These are phyloP conservation scores for Tinamus guttatus DNA, from an alignment of 2,113 vertebrate genomes.

Conservation along the genomic window DNA sequence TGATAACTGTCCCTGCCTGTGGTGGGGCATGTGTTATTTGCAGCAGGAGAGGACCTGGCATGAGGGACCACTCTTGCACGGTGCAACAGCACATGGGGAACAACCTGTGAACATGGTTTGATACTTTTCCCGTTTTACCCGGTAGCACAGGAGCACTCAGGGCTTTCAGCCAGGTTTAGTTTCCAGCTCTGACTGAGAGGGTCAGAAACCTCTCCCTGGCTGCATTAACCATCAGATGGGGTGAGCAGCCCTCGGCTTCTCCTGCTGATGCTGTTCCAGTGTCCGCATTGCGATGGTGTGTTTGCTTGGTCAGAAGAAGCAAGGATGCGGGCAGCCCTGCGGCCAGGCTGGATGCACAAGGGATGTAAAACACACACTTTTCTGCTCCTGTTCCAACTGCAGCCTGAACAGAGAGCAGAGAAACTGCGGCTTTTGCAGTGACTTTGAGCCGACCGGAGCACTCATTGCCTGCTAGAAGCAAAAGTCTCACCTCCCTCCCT, in stretches of 20 bases:
- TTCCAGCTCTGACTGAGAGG: neutral
- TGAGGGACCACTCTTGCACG: neutral
- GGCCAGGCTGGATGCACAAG: neutral
- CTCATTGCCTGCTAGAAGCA: neutral
- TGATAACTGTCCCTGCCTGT: constrained; percentile 42
- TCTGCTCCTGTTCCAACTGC: neutral
- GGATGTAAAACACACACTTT: neutral
- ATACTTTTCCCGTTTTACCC: neutral
- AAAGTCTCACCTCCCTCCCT: neutral
- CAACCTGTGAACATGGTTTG: neutral
- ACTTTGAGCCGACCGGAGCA: neutral
- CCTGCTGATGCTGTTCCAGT: rapidly evolving
- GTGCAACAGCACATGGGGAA: neutral
- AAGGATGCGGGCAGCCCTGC: neutral
- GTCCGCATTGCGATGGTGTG: rapidly evolving
- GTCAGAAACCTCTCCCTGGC: neutral
- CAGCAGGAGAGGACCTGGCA: neutral
- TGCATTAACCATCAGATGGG: neutral
- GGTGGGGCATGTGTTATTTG: constrained; percentile 13
- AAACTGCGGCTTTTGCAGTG: neutral
- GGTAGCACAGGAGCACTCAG: neutral
- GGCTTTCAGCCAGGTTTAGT: neutral
- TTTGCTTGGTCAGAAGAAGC: neutral
- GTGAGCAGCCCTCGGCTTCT: neutral
- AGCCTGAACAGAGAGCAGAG: neutral